Conservation (phyloP, 23 tunicate species). For the Phallusia fumigata region DNA sequence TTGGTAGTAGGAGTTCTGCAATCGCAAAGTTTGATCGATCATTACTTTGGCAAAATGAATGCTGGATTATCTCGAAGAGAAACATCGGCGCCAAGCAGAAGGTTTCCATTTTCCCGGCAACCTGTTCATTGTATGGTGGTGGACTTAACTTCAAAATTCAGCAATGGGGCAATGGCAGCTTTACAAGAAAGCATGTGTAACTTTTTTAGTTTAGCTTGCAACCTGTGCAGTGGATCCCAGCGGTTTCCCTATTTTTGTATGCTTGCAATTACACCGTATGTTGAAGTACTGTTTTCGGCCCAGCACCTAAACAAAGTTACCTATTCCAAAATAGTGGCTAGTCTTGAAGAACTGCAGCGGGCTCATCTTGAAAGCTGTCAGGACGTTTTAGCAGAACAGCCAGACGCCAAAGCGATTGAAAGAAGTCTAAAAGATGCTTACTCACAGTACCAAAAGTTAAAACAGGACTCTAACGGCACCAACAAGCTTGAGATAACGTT, state of each 20-base stretch:
- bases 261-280: slow-evolving; percentile 37
- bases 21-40: too few species aligned
- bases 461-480: slow-evolving; percentile 27
- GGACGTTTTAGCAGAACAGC: background rate
- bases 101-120: slow-evolving; percentile 59
- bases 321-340: slow-evolving; percentile 22
- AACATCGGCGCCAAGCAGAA: background rate
- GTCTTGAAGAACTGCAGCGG: slow-evolving; percentile 30
- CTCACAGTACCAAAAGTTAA: slow-evolving; percentile 58
- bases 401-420: slow-evolving; percentile 26
- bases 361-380: slow-evolving; percentile 11
- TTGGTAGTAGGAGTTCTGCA: too few species aligned
- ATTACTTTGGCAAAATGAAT: background rate
- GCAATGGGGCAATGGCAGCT: slow-evolving; percentile 15
- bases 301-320: slow-evolving; percentile 44
- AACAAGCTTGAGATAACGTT: slow-evolving; percentile 66
- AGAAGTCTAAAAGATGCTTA: slow-evolving; percentile 47
- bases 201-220: slow-evolving; percentile 58
- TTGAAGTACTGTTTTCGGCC: slow-evolving; percentile 61
- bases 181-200: slow-evolving; percentile 30
- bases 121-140: slow-evolving; percentile 71
- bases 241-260: slow-evolving; percentile 64
- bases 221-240: slow-evolving; percentile 45
- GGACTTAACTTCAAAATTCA: slow-evolving; percentile 39
- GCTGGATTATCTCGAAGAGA: background rate